Evolutionary conservation across 2,113 vertebrate species (phyloP).

Genomic region (Chlamydotis undulata): DNA sequence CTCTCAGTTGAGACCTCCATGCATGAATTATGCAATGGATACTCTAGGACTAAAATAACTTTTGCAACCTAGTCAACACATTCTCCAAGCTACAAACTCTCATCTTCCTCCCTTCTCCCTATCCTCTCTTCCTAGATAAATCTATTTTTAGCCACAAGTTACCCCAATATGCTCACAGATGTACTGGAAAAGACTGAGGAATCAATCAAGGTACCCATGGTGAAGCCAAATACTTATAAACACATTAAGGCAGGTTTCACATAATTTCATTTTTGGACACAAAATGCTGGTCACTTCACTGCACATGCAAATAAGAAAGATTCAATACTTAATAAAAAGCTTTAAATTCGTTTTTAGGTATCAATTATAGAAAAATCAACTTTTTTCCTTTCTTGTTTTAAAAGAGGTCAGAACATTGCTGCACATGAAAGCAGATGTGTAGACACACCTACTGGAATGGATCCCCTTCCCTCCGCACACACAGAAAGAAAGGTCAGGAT

Average conservation of each 20-base stretch:
- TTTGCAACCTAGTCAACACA: neutral
- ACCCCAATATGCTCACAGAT: conserved; percentile 33
- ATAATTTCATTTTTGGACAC: conserved; percentile 16
- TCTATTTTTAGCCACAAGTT: conserved; percentile 1
- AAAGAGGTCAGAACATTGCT: conserved; percentile 51
- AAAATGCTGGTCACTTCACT: conserved; percentile 64
- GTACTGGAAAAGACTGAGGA: conserved; percentile 51
- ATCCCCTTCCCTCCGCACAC: conserved; percentile 1
- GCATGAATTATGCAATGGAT: neutral
- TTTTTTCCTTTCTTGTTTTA: neutral
- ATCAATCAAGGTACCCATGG: conserved; percentile 41
- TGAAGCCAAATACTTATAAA: conserved; percentile 64
- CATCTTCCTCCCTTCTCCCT: neutral
- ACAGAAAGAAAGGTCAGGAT: neutral
- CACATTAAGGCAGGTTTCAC: conserved; percentile 65
- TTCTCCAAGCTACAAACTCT: neutral
- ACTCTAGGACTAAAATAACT: conserved; percentile 5
- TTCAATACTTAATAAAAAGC: conserved; percentile 62
- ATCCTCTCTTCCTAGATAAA: neutral
- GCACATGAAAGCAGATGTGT: conserved; percentile 39
- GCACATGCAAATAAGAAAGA: conserved; percentile 67
- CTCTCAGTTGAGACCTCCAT: neutral
- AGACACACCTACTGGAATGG: conserved; percentile 32
- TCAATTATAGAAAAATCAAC: conserved; percentile 66
- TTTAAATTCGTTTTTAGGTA: conserved; percentile 44